Evolutionary conservation across 2,888 invertebrate genomes (phyloP).

Genomic region (Scaptomyza reducta): DNA sequence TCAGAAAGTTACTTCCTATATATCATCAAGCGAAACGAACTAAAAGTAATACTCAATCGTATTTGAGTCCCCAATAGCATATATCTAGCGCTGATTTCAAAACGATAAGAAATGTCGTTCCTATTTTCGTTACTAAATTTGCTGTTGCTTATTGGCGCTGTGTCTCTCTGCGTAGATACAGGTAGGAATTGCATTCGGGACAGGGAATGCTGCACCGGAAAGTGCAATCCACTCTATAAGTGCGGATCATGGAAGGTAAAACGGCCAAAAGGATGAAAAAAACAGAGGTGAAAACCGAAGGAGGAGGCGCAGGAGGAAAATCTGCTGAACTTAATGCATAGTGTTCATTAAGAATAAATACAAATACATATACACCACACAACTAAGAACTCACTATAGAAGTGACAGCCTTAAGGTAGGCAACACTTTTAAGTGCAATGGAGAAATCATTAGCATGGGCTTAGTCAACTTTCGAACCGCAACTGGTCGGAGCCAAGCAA

Average conservation of each 20-base stretch:
- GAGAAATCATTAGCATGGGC: too few relatives aligned
- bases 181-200: slow-evolving; percentile 9
- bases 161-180: too few relatives aligned
- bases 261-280: too few relatives aligned
- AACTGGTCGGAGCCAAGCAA: background rate
- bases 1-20: too few relatives aligned
- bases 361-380: background rate
- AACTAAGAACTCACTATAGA: background rate
- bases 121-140: too few relatives aligned
- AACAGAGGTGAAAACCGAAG: too few relatives aligned
- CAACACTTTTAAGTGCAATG: background rate
- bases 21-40: too few relatives aligned
- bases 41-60: background rate
- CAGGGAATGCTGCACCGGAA: slow-evolving; percentile 18
- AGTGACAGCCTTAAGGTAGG: background rate
- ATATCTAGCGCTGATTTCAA: too few relatives aligned
- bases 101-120: too few relatives aligned
- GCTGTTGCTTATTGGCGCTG: too few relatives aligned
- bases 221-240: background rate
- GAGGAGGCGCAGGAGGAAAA: background rate
- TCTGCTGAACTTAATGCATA: slow-evolving; percentile 10
- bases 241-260: background rate
- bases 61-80: background rate
- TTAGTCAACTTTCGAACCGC: background rate
- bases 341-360: background rate